phyloP scores from a whole-genome alignment of 2,113 vertebrate genomes.

The Nesogale talazaci region DNA sequence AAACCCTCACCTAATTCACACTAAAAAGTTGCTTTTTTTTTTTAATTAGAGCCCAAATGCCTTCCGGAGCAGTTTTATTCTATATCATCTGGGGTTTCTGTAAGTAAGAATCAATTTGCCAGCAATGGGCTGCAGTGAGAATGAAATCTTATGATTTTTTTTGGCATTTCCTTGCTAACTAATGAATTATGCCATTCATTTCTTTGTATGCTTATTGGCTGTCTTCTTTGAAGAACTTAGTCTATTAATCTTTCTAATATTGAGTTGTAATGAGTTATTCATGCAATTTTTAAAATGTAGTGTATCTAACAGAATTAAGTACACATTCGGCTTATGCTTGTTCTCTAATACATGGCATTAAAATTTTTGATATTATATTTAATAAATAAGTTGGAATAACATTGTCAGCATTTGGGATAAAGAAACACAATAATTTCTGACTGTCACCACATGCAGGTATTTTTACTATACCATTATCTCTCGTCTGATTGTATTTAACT shows the following conservation, averaged over 20 bases:
- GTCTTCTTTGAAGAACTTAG: neutral
- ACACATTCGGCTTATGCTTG: too few relatives aligned
- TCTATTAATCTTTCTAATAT: neutral
- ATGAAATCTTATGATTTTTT: neutral
- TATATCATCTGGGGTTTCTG: neutral
- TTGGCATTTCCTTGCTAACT: neutral
- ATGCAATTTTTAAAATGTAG: neutral
- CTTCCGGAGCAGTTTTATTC: neutral
- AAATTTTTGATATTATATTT: conserved; percentile 14
- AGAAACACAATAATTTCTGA: neutral
- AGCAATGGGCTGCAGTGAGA: neutral
- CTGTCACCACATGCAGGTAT: neutral
- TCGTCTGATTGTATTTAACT: neutral
- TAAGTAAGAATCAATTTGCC: neutral
- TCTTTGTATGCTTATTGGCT: neutral
- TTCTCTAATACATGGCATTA: neutral
- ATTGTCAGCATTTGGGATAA: neutral
- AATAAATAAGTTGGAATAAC: neutral
- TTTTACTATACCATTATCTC: neutral
- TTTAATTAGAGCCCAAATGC: neutral
- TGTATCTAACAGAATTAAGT: neutral
- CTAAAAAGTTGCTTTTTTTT: too few relatives aligned
- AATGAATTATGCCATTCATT: neutral
- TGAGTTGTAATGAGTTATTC: neutral
- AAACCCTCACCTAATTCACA: too few relatives aligned